phyloP scores from a whole-genome alignment of 2,113 vertebrate species.

The Sterna hirundo region DNA sequence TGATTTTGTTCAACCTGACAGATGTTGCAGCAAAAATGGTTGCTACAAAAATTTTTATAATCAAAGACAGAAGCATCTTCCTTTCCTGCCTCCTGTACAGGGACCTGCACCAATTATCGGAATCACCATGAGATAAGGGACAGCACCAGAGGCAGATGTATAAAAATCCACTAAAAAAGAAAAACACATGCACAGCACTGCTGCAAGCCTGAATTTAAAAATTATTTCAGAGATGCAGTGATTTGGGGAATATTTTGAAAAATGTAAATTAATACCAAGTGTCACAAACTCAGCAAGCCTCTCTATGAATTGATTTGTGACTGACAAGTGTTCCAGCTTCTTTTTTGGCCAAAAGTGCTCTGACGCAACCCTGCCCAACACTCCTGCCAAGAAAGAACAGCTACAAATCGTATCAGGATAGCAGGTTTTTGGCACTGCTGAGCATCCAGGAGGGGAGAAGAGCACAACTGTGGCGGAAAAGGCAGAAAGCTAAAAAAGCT shows the following conservation, averaged over 20 bases:
- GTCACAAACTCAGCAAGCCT: neutral
- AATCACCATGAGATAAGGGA: neutral
- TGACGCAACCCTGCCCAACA: slow-evolving; percentile 2
- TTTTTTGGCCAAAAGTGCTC: slow-evolving; percentile 35
- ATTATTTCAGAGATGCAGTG: neutral
- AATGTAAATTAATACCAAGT: slow-evolving; percentile 11
- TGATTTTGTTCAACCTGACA: neutral
- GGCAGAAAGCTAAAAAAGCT: slow-evolving; percentile 3
- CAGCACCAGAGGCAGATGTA: neutral
- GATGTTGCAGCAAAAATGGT: neutral
- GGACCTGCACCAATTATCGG: neutral
- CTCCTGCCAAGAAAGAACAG: slow-evolving; percentile 35
- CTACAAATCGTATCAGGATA: slow-evolving; percentile 36
- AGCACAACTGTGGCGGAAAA: neutral
- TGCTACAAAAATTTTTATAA: neutral
- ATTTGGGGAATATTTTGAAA: neutral
- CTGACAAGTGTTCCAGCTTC: slow-evolving; percentile 6
- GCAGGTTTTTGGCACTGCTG: slow-evolving; percentile 36
- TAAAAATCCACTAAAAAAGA: neutral
- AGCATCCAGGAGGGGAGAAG: neutral
- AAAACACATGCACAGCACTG: neutral
- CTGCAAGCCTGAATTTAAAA: neutral
- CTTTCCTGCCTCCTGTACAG: neutral
- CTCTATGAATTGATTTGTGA: neutral
- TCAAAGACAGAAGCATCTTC: neutral